A percentile compares a stretch with the other conserved stretches of the same genome.
phyloP scores from a whole-genome alignment of 2,888 invertebrate genomes.

The Diarsia dahlii region DNA sequence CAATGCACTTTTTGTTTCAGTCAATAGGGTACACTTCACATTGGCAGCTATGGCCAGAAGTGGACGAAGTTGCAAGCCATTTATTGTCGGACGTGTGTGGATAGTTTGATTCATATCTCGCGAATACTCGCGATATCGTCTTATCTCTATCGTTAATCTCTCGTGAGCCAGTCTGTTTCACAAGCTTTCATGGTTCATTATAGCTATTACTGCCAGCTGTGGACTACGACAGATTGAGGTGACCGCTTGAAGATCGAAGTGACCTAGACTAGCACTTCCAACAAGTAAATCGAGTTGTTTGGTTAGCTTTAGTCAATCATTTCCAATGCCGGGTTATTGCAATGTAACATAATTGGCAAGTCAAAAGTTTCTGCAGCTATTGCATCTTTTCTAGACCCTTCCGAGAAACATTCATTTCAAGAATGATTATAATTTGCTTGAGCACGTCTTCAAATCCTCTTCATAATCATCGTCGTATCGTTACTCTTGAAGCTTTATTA shows the following conservation, averaged over 20 bases:
- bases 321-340: not conserved
- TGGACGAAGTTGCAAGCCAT: constrained; percentile 65
- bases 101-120: constrained; percentile 75
- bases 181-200: constrained; percentile 12
- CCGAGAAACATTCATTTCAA: not conserved
- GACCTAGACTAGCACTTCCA: not conserved
- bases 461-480: not conserved
- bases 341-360: not conserved
- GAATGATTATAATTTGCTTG: not conserved
- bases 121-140: constrained; percentile 74
- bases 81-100: constrained; percentile 64
- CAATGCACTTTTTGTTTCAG: constrained; percentile 48
- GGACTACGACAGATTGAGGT: not conserved
- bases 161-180: constrained; percentile 41
- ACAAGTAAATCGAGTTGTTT: not conserved
- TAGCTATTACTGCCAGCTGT: not conserved
- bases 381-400: not conserved
- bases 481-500: constrained; percentile 7
- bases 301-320: not conserved
- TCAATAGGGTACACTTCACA: constrained; percentile 46
- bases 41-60: constrained; percentile 5
- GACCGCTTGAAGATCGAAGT: constrained; percentile 7
- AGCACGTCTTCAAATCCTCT: not conserved
- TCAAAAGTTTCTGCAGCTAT: not conserved
- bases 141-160: constrained; percentile 66